phyloP scores from a whole-genome alignment of 2,797 vertebrate species.

The Pantherophis alleghaniensis region DNA sequence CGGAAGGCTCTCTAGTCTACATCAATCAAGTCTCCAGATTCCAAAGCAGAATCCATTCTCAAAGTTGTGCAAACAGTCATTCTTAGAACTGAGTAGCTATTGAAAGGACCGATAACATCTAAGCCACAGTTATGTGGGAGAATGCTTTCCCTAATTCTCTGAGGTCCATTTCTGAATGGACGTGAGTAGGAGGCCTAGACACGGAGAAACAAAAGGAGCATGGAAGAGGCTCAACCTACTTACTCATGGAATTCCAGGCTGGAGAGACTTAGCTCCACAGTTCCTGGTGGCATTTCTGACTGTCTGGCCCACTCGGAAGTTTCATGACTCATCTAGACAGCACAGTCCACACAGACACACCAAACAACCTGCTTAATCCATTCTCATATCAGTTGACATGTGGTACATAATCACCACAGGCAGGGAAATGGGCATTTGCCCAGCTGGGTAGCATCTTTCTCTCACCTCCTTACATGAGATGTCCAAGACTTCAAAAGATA shows the following conservation, averaged over 20 bases:
- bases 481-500: constrained; percentile 13
- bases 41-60: neutral
- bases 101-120: constrained; percentile 7
- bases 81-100: neutral
- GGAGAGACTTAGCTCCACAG: neutral
- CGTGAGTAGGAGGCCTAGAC: neutral
- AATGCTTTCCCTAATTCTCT: neutral
- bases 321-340: neutral
- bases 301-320: neutral
- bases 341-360: neutral
- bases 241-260: neutral
- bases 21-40: neutral
- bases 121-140: neutral
- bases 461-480: neutral
- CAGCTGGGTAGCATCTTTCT: neutral
- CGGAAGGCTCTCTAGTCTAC: neutral
- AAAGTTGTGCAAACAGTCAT: neutral
- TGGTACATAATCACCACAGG: neutral
- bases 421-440: neutral
- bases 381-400: neutral
- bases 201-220: neutral
- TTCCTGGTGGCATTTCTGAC: neutral
- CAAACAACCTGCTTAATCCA: neutral
- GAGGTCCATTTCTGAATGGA: neutral
- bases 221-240: neutral